These are phyloP conservation scores for Enoplosus armatus DNA, from an alignment of 2,797 vertebrate genomes.

Conservation along the genomic window DNA sequence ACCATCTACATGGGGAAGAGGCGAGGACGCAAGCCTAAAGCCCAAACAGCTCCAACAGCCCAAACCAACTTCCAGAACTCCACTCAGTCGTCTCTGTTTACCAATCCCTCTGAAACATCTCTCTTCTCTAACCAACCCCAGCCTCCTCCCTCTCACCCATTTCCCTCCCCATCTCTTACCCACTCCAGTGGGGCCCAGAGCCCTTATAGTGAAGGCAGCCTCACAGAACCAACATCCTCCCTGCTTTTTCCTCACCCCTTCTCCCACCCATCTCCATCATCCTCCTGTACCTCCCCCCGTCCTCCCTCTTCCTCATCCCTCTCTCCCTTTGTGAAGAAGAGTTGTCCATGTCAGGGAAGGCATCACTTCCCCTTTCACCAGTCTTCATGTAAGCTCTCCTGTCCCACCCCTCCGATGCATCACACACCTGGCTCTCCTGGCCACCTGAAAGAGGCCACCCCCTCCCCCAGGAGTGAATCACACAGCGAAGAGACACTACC, in stretches of 20 bases:
- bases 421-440: constrained; percentile 90
- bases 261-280: constrained; percentile 82
- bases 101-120: constrained; percentile 73
- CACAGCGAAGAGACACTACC: constrained; percentile 94
- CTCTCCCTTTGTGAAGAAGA: constrained; percentile 91
- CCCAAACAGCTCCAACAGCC: constrained; percentile 55
- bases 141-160: constrained; percentile 83
- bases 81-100: constrained; percentile 67
- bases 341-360: constrained; percentile 90
- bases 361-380: constrained; percentile 86
- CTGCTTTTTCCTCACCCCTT: constrained; percentile 80
- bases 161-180: constrained; percentile 90
- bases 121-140: constrained; percentile 84
- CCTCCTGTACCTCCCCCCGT: constrained; percentile 81
- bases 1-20: constrained; percentile 99
- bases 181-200: constrained; percentile 93
- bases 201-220: constrained; percentile 92
- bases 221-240: constrained; percentile 89
- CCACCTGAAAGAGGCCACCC: constrained; percentile 93
- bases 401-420: constrained; percentile 68
- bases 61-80: constrained; percentile 60
- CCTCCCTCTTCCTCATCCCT: constrained; percentile 82
- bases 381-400: constrained; percentile 83
- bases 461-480: constrained; percentile 93
- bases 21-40: constrained; percentile 96